These are phyloP conservation scores for Schizopygopsis malacanthus DNA, from an alignment of 2,797 vertebrate genomes.

Conservation along the genomic window DNA sequence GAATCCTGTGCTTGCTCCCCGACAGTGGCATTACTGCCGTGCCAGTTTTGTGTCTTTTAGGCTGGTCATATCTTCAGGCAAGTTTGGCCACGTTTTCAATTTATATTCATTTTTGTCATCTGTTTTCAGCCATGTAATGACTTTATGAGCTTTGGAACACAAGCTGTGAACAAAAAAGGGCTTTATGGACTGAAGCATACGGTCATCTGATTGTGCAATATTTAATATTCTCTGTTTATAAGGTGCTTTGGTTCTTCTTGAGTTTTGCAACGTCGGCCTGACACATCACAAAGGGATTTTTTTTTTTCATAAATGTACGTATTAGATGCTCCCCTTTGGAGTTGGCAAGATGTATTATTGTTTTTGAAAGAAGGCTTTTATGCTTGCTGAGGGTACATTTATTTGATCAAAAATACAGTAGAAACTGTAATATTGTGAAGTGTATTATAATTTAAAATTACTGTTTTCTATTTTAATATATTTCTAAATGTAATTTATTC, in stretches of 20 bases:
- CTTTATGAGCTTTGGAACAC: conserved; percentile 21
- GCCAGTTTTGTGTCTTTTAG: conserved; percentile 15
- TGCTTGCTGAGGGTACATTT: background rate
- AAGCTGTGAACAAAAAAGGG: conserved; percentile 35
- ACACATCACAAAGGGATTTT: background rate
- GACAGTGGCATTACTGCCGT: conserved; percentile 30
- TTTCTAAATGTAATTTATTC: background rate
- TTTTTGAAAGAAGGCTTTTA: background rate
- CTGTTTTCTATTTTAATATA: background rate
- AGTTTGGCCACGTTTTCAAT: conserved; percentile 42
- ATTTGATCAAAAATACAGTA: conserved; percentile 7
- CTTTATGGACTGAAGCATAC: conserved; percentile 7
- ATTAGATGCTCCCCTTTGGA: conserved; percentile 29
- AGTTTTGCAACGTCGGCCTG: background rate
- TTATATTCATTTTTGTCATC: conserved; percentile 15
- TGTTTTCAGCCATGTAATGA: conserved; percentile 25
- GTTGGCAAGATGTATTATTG: background rate
- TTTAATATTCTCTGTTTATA: conserved; percentile 30
- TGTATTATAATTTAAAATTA: background rate
- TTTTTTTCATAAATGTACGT: conserved; percentile 1
- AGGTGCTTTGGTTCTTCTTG: background rate
- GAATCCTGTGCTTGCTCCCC: conserved; percentile 20
- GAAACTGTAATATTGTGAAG: background rate
- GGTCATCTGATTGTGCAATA: background rate
- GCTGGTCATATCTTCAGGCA: conserved; percentile 20